Base-by-base conservation (phyloP, 2,113 vertebrate genomes). In the Uria lomvia region DNA sequence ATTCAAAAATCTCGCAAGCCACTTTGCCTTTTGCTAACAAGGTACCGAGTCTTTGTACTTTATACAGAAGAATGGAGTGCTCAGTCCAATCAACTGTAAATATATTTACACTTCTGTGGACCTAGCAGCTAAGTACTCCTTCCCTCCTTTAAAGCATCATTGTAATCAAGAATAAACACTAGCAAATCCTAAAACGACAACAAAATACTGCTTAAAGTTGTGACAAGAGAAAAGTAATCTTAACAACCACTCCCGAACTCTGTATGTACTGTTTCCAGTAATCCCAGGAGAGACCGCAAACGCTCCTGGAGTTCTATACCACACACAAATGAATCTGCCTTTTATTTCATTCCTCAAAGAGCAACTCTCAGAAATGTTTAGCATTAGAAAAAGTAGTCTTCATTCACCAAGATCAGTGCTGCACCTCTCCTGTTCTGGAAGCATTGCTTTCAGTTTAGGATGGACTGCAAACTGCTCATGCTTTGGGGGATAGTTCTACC, bases 71-170 rank as follows among this genome's bases (percentile, higher is more conserved):
- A 95, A 86, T 36, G 66, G 83, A 90, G 90, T 73, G 86, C 86
- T 95, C 75, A 66, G 84, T 85, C 87, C 83, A 91, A 40, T 53
- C 8, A 36, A 34, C 86, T 93, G 95, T 86, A 89, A 97, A 94
- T 82, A 55, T 77, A 87, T 93, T 91, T 91, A 95, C 75, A 96
- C 36, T 95, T 95, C 73, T 56, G 86, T 49, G 67, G 87, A 95
- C 93, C 55, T 91, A 84, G 91, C 94, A 96, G 88, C 59, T 71
- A 58, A 84, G 81, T 92, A 86, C 68, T 85, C 90, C 83, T 93
- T 91, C 60, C 78, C 63, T 94, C 73, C 47, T 93, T 91, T 90
- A 95, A 96, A 95, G 79, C 90, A 90, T 96, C 73, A 71, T 15
- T 83, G 43, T 81, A 93, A 95, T 84, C 21, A 93, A 90, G 86